Conservation (phyloP, 2,797 vertebrate genomes). For the Phalloptychus januarius region DNA sequence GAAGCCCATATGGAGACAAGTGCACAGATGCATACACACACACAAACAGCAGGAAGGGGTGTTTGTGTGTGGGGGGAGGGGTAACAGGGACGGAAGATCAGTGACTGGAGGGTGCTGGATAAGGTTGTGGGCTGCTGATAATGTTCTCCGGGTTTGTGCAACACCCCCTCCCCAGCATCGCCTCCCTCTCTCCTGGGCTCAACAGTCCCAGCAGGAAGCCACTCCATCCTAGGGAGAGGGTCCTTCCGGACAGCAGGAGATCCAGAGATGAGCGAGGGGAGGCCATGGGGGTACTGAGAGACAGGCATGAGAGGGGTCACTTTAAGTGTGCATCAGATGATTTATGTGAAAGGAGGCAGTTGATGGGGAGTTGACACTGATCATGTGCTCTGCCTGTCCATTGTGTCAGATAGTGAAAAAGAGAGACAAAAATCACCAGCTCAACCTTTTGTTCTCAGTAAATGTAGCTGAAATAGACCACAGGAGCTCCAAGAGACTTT, state of each 20-base stretch:
- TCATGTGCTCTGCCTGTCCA: slow-evolving; percentile 75
- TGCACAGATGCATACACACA: slow-evolving; percentile 38
- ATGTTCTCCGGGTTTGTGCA: slow-evolving; percentile 63
- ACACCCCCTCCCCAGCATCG: slow-evolving; percentile 23
- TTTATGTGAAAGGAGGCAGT: slow-evolving; percentile 67
- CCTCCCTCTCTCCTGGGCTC: slow-evolving; percentile 36
- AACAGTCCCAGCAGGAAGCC: slow-evolving; percentile 78
- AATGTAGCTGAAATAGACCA: slow-evolving; percentile 83
- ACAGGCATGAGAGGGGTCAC: slow-evolving; percentile 50
- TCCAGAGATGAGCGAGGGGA: slow-evolving; percentile 30
- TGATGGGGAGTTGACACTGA: slow-evolving; percentile 77
- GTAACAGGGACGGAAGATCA: slow-evolving; percentile 26
- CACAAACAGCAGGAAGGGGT: slow-evolving; percentile 35
- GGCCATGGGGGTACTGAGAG: slow-evolving; percentile 7
- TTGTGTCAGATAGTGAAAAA: slow-evolving; percentile 77
- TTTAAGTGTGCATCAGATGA: slow-evolving; percentile 70
- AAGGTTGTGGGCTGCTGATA: slow-evolving; percentile 61
- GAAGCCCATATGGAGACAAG: slow-evolving; percentile 56
- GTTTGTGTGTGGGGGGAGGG: slow-evolving; percentile 69
- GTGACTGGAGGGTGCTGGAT: slow-evolving; percentile 47
- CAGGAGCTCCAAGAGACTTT: slow-evolving; percentile 63
- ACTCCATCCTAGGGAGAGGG: slow-evolving; percentile 74
- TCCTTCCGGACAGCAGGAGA: slow-evolving; percentile 76
- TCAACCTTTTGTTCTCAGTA: slow-evolving; percentile 79
- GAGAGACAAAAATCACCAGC: slow-evolving; percentile 69